A percentile compares a stretch with the other conserved stretches of the same genome.
These are phyloP conservation scores for Paguma larvata DNA, from an alignment of 2,797 vertebrate genomes.

Conservation along the genomic window DNA sequence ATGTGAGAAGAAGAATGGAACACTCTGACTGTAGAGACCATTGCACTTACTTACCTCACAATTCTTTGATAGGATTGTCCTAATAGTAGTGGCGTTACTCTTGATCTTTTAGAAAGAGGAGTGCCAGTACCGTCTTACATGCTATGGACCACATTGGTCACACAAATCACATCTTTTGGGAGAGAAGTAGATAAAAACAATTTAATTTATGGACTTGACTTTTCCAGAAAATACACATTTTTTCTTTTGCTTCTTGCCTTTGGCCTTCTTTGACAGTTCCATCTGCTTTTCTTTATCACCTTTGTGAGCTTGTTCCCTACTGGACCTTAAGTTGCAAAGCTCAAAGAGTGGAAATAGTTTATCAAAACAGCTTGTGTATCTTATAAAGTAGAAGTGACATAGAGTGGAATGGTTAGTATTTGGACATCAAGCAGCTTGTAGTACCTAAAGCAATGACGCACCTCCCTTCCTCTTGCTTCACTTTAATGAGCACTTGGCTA, in stretches of 20 bases:
- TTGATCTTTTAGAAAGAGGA: slow-evolving; percentile 62
- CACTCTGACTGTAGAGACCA: not conserved
- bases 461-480: not conserved
- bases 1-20: not conserved
- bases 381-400: not conserved
- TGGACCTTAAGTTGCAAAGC: slow-evolving; percentile 53
- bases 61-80: slow-evolving; percentile 4
- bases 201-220: not conserved
- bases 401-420: not conserved
- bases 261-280: slow-evolving; percentile 50
- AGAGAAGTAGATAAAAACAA: slow-evolving; percentile 4
- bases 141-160: not conserved
- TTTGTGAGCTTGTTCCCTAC: not conserved
- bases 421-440: not conserved
- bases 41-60: not conserved
- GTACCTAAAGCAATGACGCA: not conserved
- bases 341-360: slow-evolving; percentile 6
- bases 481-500: not conserved
- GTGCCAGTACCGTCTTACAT: not conserved
- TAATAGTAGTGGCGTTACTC: slow-evolving; percentile 52
- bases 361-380: slow-evolving; percentile 42
- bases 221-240: slow-evolving; percentile 57
- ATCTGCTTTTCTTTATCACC: slow-evolving; percentile 54
- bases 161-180: not conserved
- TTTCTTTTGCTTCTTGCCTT: slow-evolving; percentile 53